phyloP scores from a whole-genome alignment of 1,140 invertebrate species.

The Drosophila burlai region DNA sequence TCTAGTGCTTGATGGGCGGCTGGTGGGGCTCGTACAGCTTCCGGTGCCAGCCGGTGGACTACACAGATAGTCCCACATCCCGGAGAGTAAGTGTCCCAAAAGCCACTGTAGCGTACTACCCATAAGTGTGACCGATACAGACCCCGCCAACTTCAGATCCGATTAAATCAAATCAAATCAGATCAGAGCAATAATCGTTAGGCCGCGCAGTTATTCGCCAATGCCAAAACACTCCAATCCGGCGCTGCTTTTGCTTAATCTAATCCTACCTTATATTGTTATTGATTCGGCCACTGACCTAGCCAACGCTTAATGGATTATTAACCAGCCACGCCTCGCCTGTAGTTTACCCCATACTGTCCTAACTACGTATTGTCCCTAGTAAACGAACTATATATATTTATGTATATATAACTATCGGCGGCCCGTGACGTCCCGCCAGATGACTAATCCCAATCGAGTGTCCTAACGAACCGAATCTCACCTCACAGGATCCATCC shows the following conservation, averaged over 20 bases:
- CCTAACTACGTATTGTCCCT: slow-evolving; percentile 36
- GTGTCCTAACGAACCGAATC: slow-evolving; percentile 25
- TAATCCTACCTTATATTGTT: slow-evolving; percentile 32
- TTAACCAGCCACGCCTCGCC: slow-evolving; percentile 48
- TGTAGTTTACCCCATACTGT: slow-evolving; percentile 30
- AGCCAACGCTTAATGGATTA: slow-evolving; percentile 43
- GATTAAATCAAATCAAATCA: neutral
- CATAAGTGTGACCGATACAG: slow-evolving; percentile 28
- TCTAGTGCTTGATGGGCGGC: slow-evolving; percentile 90
- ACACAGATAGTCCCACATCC: slow-evolving; percentile 90
- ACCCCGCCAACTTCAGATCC: slow-evolving; percentile 9
- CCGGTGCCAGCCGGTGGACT: slow-evolving; percentile 95
- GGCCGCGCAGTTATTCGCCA: slow-evolving; percentile 22
- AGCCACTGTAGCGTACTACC: slow-evolving; percentile 3
- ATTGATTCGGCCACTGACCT: slow-evolving; percentile 30
- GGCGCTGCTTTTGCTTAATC: slow-evolving; percentile 43
- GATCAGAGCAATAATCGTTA: slow-evolving; percentile 15
- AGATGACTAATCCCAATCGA: slow-evolving; percentile 44
- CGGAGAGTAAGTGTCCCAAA: slow-evolving; percentile 90
- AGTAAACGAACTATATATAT: neutral
- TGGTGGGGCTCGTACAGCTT: slow-evolving; percentile 94
- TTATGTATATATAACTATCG: slow-evolving; percentile 17
- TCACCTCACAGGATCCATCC: neutral
- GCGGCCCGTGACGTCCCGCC: slow-evolving; percentile 20
- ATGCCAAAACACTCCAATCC: slow-evolving; percentile 11